Evolutionary conservation across 2,888 invertebrate genomes (phyloP).

Genomic region (Caenorhabditis afra): DNA sequence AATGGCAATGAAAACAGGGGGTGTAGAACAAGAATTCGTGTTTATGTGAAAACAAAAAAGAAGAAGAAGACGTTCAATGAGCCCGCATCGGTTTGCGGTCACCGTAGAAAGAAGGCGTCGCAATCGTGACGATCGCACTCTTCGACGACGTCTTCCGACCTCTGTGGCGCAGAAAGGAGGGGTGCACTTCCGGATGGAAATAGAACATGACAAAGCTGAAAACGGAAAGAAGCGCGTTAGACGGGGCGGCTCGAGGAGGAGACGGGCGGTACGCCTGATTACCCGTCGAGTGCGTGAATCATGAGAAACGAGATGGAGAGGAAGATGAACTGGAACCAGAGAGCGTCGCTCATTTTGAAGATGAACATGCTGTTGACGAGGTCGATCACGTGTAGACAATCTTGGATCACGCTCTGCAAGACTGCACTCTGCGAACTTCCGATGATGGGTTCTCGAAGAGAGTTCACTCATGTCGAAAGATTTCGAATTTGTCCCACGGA

Average conservation of each 20-base stretch:
- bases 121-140: constrained; percentile 26
- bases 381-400: constrained; percentile 52
- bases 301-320: constrained; percentile 49
- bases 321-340: constrained; percentile 57
- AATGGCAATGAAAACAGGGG: no score
- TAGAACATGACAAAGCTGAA: constrained; percentile 55
- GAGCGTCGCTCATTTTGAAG: constrained; percentile 39
- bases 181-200: constrained; percentile 56
- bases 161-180: constrained; percentile 24
- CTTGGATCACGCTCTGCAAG: constrained; percentile 28
- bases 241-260: no score
- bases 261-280: constrained; percentile 22
- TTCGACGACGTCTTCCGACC: constrained; percentile 32
- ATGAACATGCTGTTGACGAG: constrained; percentile 48
- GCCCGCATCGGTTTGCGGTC: constrained; percentile 16
- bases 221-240: constrained; percentile 1
- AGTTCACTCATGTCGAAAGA: no score
- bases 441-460: no score
- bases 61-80: no score
- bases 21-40: no score
- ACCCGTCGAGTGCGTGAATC: constrained; percentile 58
- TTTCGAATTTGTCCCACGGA: no score
- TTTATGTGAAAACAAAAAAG: no score
- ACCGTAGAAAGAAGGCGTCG: constrained; percentile 30
- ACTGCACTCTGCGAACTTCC: neutral